Conservation (phyloP, 2,888 invertebrate genomes). For the Emesis furor region DNA sequence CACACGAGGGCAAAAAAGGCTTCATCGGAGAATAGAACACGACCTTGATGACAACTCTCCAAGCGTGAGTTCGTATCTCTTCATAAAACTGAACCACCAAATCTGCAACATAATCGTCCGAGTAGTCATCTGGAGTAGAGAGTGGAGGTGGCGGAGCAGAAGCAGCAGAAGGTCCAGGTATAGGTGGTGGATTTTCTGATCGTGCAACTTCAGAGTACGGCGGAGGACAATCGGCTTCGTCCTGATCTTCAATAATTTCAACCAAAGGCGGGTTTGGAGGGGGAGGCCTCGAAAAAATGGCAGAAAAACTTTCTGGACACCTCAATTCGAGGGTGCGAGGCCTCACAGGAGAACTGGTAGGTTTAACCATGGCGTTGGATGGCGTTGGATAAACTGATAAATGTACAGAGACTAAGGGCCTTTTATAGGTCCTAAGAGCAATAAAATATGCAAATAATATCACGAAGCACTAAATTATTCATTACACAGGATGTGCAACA, state of each 20-base stretch:
- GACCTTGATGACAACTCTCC: neutral
- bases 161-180: neutral
- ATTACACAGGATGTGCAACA: slow-evolving; percentile 9
- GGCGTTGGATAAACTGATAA: slow-evolving; percentile 13
- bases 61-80: neutral
- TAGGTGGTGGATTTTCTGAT: neutral
- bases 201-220: neutral
- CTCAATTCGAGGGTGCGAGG: slow-evolving; percentile 2
- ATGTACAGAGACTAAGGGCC: neutral
- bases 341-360: slow-evolving; percentile 1
- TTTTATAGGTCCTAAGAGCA: neutral
- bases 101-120: neutral
- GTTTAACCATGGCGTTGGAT: slow-evolving; percentile 9
- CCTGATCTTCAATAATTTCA: neutral
- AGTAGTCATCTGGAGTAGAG: neutral
- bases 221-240: slow-evolving; percentile 13
- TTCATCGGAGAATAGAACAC: neutral
- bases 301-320: neutral
- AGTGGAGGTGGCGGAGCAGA: slow-evolving; percentile 7
- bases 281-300: slow-evolving; percentile 10
- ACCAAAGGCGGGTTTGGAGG: neutral
- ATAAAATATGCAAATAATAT: neutral
- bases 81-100: neutral
- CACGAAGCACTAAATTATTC: slow-evolving; percentile 8
- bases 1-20: neutral